phyloP scores from a whole-genome alignment of 2,113 vertebrate genomes.

The Tragelaphus scriptus region DNA sequence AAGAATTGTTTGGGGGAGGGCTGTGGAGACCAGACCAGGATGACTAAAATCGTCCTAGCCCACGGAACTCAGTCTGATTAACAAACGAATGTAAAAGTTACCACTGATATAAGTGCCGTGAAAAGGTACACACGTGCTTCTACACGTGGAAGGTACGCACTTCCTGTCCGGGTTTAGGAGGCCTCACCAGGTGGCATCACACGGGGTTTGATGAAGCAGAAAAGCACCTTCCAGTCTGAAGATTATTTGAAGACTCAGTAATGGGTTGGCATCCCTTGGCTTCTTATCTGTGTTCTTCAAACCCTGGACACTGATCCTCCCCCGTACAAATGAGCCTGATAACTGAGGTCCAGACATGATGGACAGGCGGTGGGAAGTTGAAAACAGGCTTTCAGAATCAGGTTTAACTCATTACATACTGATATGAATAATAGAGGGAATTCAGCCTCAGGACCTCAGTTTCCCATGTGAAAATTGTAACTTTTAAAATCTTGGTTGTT shows the following conservation, averaged over 20 bases:
- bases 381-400: neutral
- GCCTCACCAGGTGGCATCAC: neutral
- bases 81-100: neutral
- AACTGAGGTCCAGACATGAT: neutral
- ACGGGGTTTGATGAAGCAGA: neutral
- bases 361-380: neutral
- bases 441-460: neutral
- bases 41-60: neutral
- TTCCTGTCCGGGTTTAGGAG: neutral
- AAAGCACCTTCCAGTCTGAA: neutral
- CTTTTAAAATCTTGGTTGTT: neutral
- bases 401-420: neutral
- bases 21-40: neutral
- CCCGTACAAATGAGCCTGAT: neutral
- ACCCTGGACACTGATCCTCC: neutral
- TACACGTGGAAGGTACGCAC: neutral
- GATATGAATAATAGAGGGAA: neutral
- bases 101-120: neutral
- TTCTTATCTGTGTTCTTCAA: neutral
- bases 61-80: neutral
- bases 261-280: neutral
- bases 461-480: neutral
- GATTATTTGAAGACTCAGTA: neutral
- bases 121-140: neutral
- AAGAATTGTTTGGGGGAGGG: neutral